Base-by-base conservation (phyloP, 2,797 vertebrate genomes). In the Enteromius unitaeniatus region DNA sequence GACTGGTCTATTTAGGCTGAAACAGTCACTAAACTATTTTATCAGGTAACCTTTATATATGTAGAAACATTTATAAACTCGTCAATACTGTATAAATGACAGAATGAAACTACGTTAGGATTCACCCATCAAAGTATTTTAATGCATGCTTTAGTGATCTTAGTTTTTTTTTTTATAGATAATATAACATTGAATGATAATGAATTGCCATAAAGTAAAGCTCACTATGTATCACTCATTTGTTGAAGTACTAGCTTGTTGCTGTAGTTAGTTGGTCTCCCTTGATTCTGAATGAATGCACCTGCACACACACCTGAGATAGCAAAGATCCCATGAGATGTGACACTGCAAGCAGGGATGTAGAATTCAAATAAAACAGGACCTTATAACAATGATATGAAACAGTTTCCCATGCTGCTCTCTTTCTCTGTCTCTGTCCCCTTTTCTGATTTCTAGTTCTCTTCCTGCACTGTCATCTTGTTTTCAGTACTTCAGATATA, bases 201-300 rank as follows among this genome's bases (percentile, higher is more conserved):
- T n/a, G 45, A 31, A 19, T 73, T 72, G 17, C 6, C 23, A 28
- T 49, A 51, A 31, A 42, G 40, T 4, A 55, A n/a, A 55, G 13
- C 51, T 58, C 49, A 37, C 49, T 55, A n/a, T 75, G 31, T 58
- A 23, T 4, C 42, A 34, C 28, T 31, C 26, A 19, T 10, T 88
- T 85, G 65, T 82, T 42, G 9, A 42, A 42, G 37, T 40, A 40
- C 37, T 40, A 65, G 90, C 90, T 88, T 90, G 88, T 84, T 70
- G 84, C 92, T 89, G 91, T 91, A 93, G 86, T 89, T 88, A 88
- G 91, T 92, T 92, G 91, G 90, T 90, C 90, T 84, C 64, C 58
- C 5, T 78, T 45, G 64, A 55, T 69, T 72, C 34, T 40, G 34
- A 65, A 40, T 9, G 55, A 82, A 14, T 64, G 70, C 80, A 74